Evolutionary conservation across 2,888 invertebrate species (phyloP).

Genomic region (Noctua comes): DNA sequence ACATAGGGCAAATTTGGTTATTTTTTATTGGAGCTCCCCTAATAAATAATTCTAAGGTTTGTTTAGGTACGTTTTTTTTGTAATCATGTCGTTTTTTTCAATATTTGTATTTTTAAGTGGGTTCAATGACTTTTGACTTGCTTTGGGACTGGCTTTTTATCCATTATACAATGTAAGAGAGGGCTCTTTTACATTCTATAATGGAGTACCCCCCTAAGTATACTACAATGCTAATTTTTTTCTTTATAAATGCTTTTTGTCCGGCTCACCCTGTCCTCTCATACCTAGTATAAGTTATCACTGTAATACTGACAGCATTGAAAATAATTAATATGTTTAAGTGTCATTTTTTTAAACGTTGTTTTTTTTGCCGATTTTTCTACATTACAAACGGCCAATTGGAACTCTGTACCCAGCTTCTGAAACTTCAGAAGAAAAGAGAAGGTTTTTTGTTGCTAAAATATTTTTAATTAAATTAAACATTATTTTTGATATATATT

Average conservation of each 20-base stretch:
- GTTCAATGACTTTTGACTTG: background rate
- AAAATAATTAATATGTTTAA: no score
- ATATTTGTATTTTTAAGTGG: constrained; percentile 8
- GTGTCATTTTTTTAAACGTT: background rate
- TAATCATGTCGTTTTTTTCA: background rate
- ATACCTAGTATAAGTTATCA: background rate
- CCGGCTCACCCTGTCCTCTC: background rate
- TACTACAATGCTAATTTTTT: background rate
- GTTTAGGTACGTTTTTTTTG: constrained; percentile 19
- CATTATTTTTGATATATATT: background rate
- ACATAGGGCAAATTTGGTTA: constrained; percentile 37
- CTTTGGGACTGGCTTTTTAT: background rate
- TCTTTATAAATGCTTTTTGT: background rate
- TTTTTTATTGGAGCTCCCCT: constrained; percentile 26
- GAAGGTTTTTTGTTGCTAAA: background rate
- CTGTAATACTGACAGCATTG: no score
- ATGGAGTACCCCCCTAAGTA: no score
- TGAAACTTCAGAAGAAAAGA: background rate
- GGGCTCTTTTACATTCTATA: no score
- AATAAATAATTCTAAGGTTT: constrained; percentile 35
- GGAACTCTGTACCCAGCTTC: background rate
- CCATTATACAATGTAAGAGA: background rate
- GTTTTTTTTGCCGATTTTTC: background rate
- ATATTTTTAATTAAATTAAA: background rate
- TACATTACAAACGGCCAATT: background rate